phyloP scores from a whole-genome alignment of 2,113 vertebrate species.

The Axis porcinus region DNA sequence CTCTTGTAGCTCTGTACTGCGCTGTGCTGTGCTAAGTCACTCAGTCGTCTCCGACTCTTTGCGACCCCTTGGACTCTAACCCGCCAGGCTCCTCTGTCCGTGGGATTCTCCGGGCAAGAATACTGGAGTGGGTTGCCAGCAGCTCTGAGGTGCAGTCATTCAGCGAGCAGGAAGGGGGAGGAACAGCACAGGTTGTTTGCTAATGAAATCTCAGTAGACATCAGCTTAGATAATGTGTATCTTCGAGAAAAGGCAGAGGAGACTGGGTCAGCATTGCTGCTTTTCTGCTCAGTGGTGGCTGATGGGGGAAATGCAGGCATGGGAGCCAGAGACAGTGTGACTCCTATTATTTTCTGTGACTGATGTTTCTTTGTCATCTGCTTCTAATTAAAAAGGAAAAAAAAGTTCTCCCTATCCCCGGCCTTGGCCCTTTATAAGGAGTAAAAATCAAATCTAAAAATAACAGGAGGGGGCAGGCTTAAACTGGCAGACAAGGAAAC shows the following conservation, averaged over 20 bases:
- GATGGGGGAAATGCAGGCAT: neutral
- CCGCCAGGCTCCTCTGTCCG: neutral
- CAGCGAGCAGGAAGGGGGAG: neutral
- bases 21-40: neutral
- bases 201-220: neutral
- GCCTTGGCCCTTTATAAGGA: conserved; percentile 18
- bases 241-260: neutral
- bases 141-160: neutral
- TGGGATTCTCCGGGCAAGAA: neutral
- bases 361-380: conserved; percentile 53
- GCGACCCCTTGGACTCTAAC: neutral
- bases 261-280: neutral
- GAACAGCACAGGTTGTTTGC: neutral
- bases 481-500: conserved; percentile 67
- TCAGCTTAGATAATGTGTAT: neutral
- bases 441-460: conserved; percentile 67
- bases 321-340: neutral
- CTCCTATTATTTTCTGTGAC: conserved; percentile 28
- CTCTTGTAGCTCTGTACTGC: neutral
- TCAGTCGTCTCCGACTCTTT: neutral
- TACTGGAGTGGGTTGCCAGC: neutral
- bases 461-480: conserved; percentile 72
- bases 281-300: neutral
- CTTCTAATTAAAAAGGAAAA: conserved; percentile 58
- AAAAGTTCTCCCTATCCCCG: neutral